Conservation (phyloP, 2,888 invertebrate genomes). For the Drosophila nr. perissopoda region DNA sequence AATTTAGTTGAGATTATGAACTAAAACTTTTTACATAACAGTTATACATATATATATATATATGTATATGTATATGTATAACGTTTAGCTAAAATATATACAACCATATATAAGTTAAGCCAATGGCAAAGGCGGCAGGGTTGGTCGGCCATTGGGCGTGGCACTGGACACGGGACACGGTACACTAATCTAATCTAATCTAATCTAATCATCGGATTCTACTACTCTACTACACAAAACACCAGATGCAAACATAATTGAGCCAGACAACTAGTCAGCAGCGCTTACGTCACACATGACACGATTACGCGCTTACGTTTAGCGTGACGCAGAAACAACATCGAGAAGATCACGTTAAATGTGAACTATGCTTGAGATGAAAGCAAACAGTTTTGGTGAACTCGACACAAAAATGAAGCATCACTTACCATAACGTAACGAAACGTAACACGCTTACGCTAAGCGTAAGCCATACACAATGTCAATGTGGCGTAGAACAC, state of each 20-base stretch:
- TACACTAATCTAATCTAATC: too few relatives aligned
- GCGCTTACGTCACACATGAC: slow-evolving; percentile 20
- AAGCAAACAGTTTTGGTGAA: neutral
- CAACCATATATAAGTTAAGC: slow-evolving; percentile 60
- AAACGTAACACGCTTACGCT: neutral
- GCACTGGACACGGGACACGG: slow-evolving; percentile 14
- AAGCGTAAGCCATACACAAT: neutral
- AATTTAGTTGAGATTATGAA: slow-evolving; percentile 78
- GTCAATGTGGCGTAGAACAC: neutral
- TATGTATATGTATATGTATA: slow-evolving; percentile 33
- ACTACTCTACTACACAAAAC: neutral
- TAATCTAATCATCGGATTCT: slow-evolving; percentile 1
- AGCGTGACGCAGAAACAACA: slow-evolving; percentile 4
- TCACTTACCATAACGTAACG: slow-evolving; percentile 15
- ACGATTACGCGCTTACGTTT: slow-evolving; percentile 3
- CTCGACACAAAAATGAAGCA: slow-evolving; percentile 8
- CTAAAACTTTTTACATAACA: slow-evolving; percentile 60
- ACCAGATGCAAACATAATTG: neutral
- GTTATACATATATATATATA: slow-evolving; percentile 33
- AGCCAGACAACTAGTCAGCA: slow-evolving; percentile 46
- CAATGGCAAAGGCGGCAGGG: slow-evolving; percentile 47
- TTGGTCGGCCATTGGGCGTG: slow-evolving; percentile 50
- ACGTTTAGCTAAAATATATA: slow-evolving; percentile 52
- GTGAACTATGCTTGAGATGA: neutral
- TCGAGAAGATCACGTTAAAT: neutral